These are phyloP conservation scores for Aeoliscus strigatus DNA, from an alignment of 2,797 vertebrate species.

Conservation along the genomic window DNA sequence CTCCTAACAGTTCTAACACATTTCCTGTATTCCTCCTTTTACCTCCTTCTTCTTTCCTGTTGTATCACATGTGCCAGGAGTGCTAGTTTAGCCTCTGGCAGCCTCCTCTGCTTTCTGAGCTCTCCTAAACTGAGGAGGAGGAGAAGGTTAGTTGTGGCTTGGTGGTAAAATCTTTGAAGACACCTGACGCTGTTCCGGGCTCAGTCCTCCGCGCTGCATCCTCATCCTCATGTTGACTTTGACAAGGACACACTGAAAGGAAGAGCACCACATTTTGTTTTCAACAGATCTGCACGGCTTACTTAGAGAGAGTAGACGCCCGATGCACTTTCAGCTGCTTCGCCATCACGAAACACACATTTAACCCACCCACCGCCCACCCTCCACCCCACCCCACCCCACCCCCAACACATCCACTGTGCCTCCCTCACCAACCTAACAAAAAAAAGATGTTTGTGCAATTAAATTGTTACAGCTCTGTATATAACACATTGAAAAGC, in stretches of 20 bases:
- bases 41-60: conserved; percentile 23
- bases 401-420: too few relatives aligned
- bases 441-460: too few relatives aligned
- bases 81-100: conserved; percentile 76
- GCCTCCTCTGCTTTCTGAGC: conserved; percentile 74
- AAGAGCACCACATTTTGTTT: conserved; percentile 7
- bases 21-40: conserved; percentile 38
- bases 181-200: conserved; percentile 22
- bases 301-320: conserved; percentile 6
- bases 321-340: conserved; percentile 7
- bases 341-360: conserved; percentile 1
- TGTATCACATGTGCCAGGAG: conserved; percentile 68
- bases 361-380: conserved; percentile 14
- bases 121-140: conserved; percentile 76
- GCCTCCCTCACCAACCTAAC: conserved; percentile 7
- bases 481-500: too few relatives aligned
- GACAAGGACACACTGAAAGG: conserved; percentile 10
- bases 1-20: conserved; percentile 34
- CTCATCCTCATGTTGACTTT: conserved; percentile 19
- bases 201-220: conserved; percentile 33
- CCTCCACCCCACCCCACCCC: too few relatives aligned
- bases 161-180: conserved; percentile 18
- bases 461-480: too few relatives aligned
- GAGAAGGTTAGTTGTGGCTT: conserved; percentile 73
- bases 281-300: conserved; percentile 3